phyloP scores from a whole-genome alignment of 92 coral and sea anemone species.

The Siderastrea siderea region DNA sequence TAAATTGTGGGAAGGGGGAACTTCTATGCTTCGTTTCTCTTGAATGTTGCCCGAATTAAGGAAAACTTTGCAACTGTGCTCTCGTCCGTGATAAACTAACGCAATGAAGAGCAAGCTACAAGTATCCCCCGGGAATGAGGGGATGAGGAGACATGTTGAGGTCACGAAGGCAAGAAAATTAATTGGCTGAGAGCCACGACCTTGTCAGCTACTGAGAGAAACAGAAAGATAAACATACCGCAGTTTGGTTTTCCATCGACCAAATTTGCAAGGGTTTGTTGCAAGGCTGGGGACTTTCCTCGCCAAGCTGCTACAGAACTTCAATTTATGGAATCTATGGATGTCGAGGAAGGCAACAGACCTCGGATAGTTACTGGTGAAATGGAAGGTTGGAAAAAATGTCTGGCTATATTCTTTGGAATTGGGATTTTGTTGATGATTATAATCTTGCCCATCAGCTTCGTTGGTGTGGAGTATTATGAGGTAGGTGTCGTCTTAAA shows the following conservation, averaged over 20 bases:
- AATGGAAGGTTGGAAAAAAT: neutral
- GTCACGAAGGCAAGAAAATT: neutral
- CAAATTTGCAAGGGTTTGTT: neutral
- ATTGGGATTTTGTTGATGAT: slow-evolving; percentile 54
- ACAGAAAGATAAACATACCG: neutral
- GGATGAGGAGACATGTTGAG: neutral
- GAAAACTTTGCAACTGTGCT: too few species aligned
- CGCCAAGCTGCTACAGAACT: neutral
- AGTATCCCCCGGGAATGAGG: neutral
- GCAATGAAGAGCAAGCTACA: neutral
- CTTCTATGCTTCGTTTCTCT: neutral
- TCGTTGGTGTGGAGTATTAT: slow-evolving; percentile 83
- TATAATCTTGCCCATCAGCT: slow-evolving; percentile 75
- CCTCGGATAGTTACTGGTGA: slow-evolving; percentile 21
- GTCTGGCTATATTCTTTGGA: slow-evolving; percentile 9
- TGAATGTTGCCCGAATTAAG: neutral
- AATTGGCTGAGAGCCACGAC: neutral
- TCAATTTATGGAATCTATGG: neutral
- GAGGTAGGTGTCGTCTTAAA: slow-evolving; percentile 56
- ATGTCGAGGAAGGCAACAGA: slow-evolving; percentile 17
- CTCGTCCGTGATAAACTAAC: neutral
- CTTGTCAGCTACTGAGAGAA: neutral
- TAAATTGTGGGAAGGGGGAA: neutral
- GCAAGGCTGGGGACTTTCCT: neutral
- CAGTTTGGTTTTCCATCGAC: neutral